Conservation (phyloP, 2,888 invertebrate genomes). For the Sarcophaga carnaria region DNA sequence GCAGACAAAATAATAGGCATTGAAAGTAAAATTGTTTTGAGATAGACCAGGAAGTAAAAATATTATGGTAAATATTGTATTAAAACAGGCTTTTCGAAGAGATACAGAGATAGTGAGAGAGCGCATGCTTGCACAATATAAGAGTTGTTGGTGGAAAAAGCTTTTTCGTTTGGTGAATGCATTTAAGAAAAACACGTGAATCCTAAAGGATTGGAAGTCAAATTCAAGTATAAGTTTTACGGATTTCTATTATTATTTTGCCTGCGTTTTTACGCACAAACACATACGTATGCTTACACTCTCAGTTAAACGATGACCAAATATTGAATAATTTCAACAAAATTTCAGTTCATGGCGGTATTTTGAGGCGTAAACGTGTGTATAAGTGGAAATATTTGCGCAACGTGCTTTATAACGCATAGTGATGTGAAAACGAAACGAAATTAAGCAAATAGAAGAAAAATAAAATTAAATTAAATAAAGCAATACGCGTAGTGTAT, state of each 20-base stretch:
- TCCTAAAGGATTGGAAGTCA: constrained; percentile 40
- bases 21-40: background rate
- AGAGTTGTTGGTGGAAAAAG: constrained; percentile 36
- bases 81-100: background rate
- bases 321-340: constrained; percentile 24
- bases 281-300: background rate
- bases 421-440: background rate
- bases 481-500: background rate
- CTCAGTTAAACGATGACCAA: constrained; percentile 26
- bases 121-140: constrained; percentile 37
- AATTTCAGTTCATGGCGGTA: constrained; percentile 67
- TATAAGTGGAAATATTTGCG: constrained; percentile 8
- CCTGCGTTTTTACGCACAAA: background rate
- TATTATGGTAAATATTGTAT: background rate
- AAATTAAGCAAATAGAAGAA: constrained; percentile 15
- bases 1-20: background rate
- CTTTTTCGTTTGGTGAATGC: constrained; percentile 19
- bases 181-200: constrained; percentile 52
- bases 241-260: background rate
- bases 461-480: background rate
- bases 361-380: constrained; percentile 68
- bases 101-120: background rate
- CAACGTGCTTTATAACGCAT: constrained; percentile 11
- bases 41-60: background rate
- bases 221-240: constrained; percentile 35